Evolutionary conservation across 2,797 vertebrate species (phyloP), one percentile per base, ranked within the genome.

Genomic region (Enteromius argenteus): DNA sequence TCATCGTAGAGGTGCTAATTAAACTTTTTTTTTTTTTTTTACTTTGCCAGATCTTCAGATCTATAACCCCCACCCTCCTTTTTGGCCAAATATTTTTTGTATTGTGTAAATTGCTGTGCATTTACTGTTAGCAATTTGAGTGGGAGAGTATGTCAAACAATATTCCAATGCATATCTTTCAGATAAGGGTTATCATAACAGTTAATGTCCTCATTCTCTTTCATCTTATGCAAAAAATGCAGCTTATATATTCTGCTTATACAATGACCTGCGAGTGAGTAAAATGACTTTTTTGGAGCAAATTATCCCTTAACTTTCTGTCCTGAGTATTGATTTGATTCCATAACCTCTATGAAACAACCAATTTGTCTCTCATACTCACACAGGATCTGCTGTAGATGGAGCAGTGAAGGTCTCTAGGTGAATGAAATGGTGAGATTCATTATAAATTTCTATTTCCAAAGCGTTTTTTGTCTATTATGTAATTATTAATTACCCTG

Each of bases 401-500:
- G 51, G 21, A 67, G 21, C 11, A 42, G 68, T 56, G 49, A 39
- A 30, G 23, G 37, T 71, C 79, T 81, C 79, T 72, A 30, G 75
- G 75, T 60, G 37, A 39, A 69, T 8, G 1, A 60, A 72, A 84
- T 60, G n/a, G 30, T 30, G n/a, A 53, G 67, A 51, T 71, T 69
- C 21, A 72, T 79, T 79, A 64, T n/a, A 84, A 71, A 53, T 35
- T 75, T 27, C n/a, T 53, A 15, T 64, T 79, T 44, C 51, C 75
- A 5, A 27, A 27, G 14, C 11, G 46, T 30, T 60, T 71, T 71
- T 62, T 84, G 53, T 17, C 75, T 60, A 46, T 78, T 71, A 30
- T 79, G 13, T 62, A 79, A 71, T 71, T 60, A 46, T 68, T 78
- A 84, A 84, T 84, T 71, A 71, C 30, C 27, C 75, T 77, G 62